These are phyloP conservation scores for Thalassoma bifasciatum DNA, from an alignment of 2,113 vertebrate species.

Conservation along the genomic window DNA sequence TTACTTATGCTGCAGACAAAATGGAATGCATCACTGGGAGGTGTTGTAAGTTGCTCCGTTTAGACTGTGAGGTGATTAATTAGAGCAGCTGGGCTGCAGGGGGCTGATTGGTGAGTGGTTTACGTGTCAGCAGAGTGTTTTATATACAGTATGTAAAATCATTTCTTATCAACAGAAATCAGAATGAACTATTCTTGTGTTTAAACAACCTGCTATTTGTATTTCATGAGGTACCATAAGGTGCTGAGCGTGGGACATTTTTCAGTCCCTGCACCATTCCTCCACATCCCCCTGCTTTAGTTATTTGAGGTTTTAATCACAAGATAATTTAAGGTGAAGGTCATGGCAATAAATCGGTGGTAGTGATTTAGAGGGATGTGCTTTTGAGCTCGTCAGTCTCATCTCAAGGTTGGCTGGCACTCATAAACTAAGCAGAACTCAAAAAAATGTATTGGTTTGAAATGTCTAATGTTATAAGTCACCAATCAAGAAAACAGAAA, in stretches of 20 bases:
- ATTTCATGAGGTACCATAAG: not conserved
- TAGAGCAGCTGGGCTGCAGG: conserved; percentile 37
- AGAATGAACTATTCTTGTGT: not conserved
- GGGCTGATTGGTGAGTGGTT: conserved; percentile 41
- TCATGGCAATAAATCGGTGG: not conserved
- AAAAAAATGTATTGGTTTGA: too few relatives aligned
- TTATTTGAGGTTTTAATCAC: not conserved
- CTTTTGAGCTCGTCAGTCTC: not conserved
- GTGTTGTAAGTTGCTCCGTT: conserved; percentile 48
- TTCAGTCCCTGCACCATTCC: not conserved
- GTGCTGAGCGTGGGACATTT: not conserved
- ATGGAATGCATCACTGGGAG: conserved; percentile 49
- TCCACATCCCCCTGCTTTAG: not conserved
- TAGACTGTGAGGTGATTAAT: conserved; percentile 49
- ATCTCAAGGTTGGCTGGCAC: not conserved
- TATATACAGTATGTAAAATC: conserved; percentile 7
- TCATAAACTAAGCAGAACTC: not conserved
- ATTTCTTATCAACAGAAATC: conserved; percentile 1
- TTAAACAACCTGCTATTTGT: not conserved
- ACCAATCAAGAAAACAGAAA: too few relatives aligned
- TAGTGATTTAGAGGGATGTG: not conserved
- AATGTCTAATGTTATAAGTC: too few relatives aligned
- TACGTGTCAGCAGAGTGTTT: conserved; percentile 39
- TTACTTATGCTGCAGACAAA: conserved; percentile 60
- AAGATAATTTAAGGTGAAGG: not conserved